Evolutionary conservation across 2,113 vertebrate species (phyloP).

Genomic region (Genyomyrus donnyi): DNA sequence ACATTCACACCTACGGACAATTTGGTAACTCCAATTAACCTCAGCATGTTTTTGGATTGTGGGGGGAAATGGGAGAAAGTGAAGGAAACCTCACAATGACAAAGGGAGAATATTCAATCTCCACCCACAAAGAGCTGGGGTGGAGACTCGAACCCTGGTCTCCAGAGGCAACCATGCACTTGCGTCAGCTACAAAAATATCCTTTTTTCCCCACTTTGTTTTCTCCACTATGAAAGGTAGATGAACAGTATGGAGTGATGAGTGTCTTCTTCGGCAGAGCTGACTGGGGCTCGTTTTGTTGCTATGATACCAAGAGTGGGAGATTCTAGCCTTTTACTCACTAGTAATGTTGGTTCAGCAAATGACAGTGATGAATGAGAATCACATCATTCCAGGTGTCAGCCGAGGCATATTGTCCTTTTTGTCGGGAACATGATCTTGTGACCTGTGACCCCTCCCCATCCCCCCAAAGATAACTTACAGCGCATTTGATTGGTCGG

Average conservation of each 20-base stretch:
- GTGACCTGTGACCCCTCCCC: not conserved
- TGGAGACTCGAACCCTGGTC: not conserved
- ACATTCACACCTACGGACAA: not conserved
- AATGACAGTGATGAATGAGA: not conserved
- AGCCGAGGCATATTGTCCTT: not conserved
- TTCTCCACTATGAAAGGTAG: not conserved
- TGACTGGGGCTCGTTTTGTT: not conserved
- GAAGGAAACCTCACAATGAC: not conserved
- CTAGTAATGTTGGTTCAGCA: not conserved
- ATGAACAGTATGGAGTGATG: not conserved
- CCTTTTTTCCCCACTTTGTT: not conserved
- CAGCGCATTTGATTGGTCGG: conserved; percentile 82
- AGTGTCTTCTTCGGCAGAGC: not conserved
- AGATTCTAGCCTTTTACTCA: not conserved
- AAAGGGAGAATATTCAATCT: not conserved
- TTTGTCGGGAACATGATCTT: not conserved
- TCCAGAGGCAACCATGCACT: not conserved
- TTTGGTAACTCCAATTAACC: not conserved
- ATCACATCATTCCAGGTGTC: not conserved
- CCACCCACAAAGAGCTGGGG: not conserved
- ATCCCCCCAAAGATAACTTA: conserved; percentile 53
- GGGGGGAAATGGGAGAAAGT: not conserved
- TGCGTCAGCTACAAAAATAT: not conserved
- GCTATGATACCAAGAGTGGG: not conserved
- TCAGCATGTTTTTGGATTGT: not conserved